Conservation (phyloP, 1,140 invertebrate species). For the Amphibalanus amphitrite region DNA sequence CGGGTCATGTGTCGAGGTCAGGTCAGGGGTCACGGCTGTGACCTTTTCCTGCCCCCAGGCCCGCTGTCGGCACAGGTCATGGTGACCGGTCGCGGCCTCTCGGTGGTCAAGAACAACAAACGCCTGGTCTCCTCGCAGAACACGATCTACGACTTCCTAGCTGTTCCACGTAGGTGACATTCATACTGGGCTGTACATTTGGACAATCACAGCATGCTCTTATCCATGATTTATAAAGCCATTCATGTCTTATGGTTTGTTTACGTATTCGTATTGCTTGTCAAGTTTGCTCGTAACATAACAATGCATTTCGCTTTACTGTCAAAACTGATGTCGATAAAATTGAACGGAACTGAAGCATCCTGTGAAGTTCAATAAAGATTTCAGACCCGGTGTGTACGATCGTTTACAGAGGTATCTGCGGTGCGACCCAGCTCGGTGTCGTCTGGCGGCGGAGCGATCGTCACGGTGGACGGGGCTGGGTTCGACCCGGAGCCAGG, state of each 20-base stretch:
- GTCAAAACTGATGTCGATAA: too few relatives aligned
- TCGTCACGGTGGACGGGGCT: slow-evolving; percentile 9
- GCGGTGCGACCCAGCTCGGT: slow-evolving; percentile 7
- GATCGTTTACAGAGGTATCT: slow-evolving; percentile 7
- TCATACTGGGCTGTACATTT: too few relatives aligned
- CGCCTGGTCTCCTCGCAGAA: not conserved
- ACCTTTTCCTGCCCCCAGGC: not conserved
- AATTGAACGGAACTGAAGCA: too few relatives aligned
- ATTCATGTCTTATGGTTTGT: not conserved
- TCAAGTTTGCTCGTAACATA: too few relatives aligned
- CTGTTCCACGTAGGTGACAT: not conserved
- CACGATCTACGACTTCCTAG: not conserved
- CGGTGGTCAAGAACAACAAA: slow-evolving; percentile 4
- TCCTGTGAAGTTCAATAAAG: too few relatives aligned
- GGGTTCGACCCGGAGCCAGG: slow-evolving; percentile 8
- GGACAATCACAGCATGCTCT: slow-evolving; percentile 7
- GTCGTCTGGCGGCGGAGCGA: slow-evolving; percentile 4
- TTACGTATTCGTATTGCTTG: too few relatives aligned
- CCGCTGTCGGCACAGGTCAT: not conserved
- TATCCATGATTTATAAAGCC: not conserved
- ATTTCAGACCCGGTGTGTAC: too few relatives aligned
- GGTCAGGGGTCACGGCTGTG: too few relatives aligned
- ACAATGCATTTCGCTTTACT: not conserved
- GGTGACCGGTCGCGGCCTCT: not conserved
- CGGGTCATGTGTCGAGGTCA: too few relatives aligned